These are phyloP conservation scores for Lycophotia porphyrea DNA, from an alignment of 2,888 invertebrate species.

Conservation along the genomic window DNA sequence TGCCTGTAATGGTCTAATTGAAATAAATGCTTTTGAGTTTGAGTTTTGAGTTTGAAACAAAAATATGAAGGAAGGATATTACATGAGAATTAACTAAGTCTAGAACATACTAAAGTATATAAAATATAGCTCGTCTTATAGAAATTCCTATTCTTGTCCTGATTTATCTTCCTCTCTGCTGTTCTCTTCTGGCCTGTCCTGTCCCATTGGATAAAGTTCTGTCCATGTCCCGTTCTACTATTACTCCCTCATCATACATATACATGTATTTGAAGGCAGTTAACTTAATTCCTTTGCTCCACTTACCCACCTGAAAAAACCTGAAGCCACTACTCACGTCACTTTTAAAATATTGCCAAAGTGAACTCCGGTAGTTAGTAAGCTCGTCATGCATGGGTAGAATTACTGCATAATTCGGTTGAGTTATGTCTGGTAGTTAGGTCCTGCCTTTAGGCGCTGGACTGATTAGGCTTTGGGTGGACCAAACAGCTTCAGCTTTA, in stretches of 20 bases:
- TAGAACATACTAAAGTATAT: neutral
- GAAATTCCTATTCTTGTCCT: neutral
- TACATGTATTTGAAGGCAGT: neutral
- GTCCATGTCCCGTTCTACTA: too few relatives aligned
- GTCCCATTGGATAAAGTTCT: neutral
- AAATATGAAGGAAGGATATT: too few relatives aligned
- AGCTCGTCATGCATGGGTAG: constrained; percentile 17
- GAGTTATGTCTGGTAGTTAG: constrained; percentile 26
- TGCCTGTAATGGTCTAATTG: too few relatives aligned
- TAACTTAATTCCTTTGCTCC: neutral
- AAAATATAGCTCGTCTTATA: neutral
- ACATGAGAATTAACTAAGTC: too few relatives aligned
- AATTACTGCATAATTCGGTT: constrained; percentile 19
- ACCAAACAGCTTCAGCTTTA: too few relatives aligned
- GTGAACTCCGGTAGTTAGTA: constrained; percentile 12
- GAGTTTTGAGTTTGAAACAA: too few relatives aligned
- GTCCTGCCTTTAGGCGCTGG: constrained; percentile 28
- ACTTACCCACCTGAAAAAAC: neutral
- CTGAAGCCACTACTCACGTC: neutral
- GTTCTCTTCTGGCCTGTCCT: neutral
- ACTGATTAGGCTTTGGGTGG: constrained; percentile 39
- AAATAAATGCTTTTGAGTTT: too few relatives aligned
- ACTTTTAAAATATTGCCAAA: constrained; percentile 4
- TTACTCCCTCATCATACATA: neutral
- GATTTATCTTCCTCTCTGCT: neutral